Percentiles rank a stretch among this genome's conserved stretches.
Evolutionary conservation across 1,140 invertebrate species (phyloP).

Genomic region (Drosophila ohnishii): DNA sequence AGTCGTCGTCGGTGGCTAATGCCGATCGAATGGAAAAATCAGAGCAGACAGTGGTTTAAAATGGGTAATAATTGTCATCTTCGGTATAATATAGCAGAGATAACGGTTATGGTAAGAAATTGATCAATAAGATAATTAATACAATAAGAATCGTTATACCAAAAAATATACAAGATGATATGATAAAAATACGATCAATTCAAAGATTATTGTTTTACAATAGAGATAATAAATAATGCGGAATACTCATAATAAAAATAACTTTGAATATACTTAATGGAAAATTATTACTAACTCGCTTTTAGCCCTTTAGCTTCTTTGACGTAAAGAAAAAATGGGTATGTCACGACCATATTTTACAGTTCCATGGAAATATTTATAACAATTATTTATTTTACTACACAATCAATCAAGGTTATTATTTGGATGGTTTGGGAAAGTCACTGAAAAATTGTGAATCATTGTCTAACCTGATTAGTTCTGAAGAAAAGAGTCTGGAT

Average conservation of each 20-base stretch:
- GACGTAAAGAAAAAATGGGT: slow-evolving; percentile 24
- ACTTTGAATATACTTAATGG: too few relatives aligned
- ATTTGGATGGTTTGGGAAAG: background rate
- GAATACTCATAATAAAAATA: too few relatives aligned
- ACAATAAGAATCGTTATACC: background rate
- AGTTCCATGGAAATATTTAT: slow-evolving; percentile 20
- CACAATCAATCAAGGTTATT: background rate
- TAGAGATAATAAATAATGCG: too few relatives aligned
- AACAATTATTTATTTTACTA: slow-evolving; percentile 3
- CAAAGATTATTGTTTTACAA: too few relatives aligned
- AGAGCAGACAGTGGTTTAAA: slow-evolving; percentile 53
- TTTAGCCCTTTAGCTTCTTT: background rate
- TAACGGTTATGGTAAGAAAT: background rate
- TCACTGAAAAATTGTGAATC: slow-evolving; percentile 3
- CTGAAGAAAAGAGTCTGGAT: background rate
- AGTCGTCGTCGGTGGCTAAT: slow-evolving; percentile 28
- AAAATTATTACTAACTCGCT: background rate
- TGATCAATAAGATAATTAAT: too few relatives aligned
- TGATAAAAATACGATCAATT: background rate
- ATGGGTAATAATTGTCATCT: background rate
- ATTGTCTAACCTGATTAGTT: background rate
- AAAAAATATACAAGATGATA: background rate
- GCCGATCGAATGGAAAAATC: slow-evolving; percentile 55
- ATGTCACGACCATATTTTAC: slow-evolving; percentile 5
- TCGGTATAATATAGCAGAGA: background rate